Conservation (phyloP, 2,113 vertebrate genomes). For the Psophia crepitans region DNA sequence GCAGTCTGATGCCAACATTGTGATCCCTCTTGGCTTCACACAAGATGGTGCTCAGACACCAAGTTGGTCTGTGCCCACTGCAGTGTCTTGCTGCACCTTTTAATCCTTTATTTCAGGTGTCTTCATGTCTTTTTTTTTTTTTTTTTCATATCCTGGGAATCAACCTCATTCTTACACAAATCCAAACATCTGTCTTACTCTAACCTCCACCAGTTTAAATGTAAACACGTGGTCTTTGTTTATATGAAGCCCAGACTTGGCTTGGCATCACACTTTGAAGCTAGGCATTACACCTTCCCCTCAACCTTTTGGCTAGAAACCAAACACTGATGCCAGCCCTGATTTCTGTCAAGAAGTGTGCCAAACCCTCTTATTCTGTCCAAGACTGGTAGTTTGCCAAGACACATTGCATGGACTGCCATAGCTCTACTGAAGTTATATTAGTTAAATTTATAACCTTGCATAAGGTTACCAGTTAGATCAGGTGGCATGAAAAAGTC, state of each 20-base stretch:
- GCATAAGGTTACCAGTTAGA: neutral
- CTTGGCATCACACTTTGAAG: neutral
- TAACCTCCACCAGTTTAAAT: neutral
- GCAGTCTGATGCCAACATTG: neutral
- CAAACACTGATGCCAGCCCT: neutral
- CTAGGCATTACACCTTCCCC: neutral
- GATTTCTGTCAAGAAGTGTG: neutral
- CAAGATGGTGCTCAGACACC: neutral
- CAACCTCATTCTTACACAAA: neutral
- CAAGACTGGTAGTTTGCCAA: neutral
- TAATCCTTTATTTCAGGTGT: neutral
- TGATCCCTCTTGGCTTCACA: neutral
- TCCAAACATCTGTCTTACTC: neutral
- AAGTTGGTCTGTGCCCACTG: neutral
- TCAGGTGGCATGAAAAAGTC: neutral
- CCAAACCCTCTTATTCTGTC: neutral
- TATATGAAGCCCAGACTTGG: neutral
- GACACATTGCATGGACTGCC: neutral
- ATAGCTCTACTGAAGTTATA: neutral
- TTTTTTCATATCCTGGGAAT: rapidly evolving
- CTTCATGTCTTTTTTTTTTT: rapidly evolving
- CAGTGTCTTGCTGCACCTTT: neutral
- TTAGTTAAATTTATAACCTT: neutral
- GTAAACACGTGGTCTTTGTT: neutral
- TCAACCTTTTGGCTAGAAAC: neutral